Evolutionary conservation across 2,888 invertebrate genomes (phyloP), one percentile per base, ranked within the genome.

Genomic region (Subacronicta megacephala): DNA sequence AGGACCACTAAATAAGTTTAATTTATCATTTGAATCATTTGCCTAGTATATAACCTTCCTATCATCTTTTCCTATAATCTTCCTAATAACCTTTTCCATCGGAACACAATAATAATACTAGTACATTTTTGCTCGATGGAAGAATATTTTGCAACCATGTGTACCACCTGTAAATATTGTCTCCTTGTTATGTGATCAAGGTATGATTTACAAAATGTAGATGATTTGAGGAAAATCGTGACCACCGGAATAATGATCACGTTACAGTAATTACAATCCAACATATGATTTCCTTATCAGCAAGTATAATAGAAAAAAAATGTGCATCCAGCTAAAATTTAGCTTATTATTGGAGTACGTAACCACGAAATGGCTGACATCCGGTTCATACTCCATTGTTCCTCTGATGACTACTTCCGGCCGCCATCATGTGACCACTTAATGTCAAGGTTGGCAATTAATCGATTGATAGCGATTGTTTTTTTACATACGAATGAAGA

Each of bases 391-490:
- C 37, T 62, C 74, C 47, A 75, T 75, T 75, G 75, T 75, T 64
- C 73, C 41, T 53, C 64, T 73, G 77, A 76, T 76, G 64, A 75
- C 51, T 61, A 57, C 62, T 73, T 75, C 75, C 75, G 74, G 61
- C 42, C 47, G 44, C 58, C 64, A 53, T 75, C 61, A 56, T 46
- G 59, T 55, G 68, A 66, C 51, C 60, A 53, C 55, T 62, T 73
- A 76, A 72, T 64, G 70, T 70, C 77, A 76, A 73, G 77, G 75
- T 47, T 67, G 26, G 26, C 44, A 33, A 53, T 69, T 70, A 72
- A 61, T 65, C 62, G 49, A 66, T 59, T 43, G 41, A 50, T 33
- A 37, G 37, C 17, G 17, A 41, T 45, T 64, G 47, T 33, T 31
- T 49, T 31, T 42, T 43, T 53, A 29, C 42, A 13, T 35, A 15